These are phyloP conservation scores for Aphyosemion australe DNA, from an alignment of 2,113 vertebrate genomes.

Conservation along the genomic window DNA sequence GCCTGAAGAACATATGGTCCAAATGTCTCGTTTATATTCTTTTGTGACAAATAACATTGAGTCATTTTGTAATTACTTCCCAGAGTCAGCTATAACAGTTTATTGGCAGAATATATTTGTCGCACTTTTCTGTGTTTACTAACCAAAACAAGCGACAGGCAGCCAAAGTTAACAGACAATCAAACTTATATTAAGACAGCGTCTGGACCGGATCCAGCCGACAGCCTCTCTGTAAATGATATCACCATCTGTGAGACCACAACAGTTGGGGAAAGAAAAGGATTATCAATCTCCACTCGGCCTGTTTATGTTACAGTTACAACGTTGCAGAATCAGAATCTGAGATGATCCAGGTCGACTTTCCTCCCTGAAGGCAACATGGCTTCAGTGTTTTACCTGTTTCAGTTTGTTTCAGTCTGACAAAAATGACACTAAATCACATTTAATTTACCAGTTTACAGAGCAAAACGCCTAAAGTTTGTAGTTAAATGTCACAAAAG, in stretches of 20 bases:
- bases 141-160: constrained; percentile 62
- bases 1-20: neutral
- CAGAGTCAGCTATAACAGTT: constrained; percentile 15
- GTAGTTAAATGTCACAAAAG: too few relatives aligned
- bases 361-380: too few relatives aligned
- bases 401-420: too few relatives aligned
- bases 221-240: constrained; percentile 74
- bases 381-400: too few relatives aligned
- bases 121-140: constrained; percentile 51
- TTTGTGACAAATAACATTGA: neutral
- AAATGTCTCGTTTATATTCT: neutral
- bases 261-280: constrained; percentile 68
- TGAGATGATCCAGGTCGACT: too few relatives aligned
- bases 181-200: constrained; percentile 67
- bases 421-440: too few relatives aligned
- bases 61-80: constrained; percentile 11
- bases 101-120: constrained; percentile 34
- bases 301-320: constrained; percentile 11
- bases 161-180: constrained; percentile 76
- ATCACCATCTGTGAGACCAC: constrained; percentile 74
- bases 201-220: constrained; percentile 71
- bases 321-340: neutral
- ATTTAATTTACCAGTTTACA: too few relatives aligned
- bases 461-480: too few relatives aligned
- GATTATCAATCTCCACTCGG: constrained; percentile 51